phyloP scores from a whole-genome alignment of 2,113 vertebrate species.

The Arvicanthis niloticus region DNA sequence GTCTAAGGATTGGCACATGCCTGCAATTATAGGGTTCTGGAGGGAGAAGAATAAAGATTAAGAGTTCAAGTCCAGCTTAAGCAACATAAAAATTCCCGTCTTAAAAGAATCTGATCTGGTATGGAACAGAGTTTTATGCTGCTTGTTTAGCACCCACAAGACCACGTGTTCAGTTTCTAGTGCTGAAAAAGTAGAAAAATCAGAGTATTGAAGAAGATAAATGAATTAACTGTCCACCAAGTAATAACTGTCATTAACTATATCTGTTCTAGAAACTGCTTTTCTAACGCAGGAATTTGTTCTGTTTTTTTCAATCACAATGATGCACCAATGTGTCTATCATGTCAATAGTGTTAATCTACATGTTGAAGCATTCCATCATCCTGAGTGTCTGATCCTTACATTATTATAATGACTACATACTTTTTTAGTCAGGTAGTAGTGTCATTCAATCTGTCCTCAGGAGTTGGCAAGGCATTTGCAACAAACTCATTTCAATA shows the following conservation, averaged over 20 bases:
- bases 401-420: neutral
- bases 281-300: neutral
- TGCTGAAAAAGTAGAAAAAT: neutral
- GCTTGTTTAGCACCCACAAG: neutral
- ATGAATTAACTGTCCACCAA: neutral
- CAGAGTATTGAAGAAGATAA: neutral
- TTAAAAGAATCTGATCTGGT: neutral
- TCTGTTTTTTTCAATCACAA: neutral
- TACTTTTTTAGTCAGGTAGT: neutral
- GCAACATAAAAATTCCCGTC: neutral
- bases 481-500: neutral
- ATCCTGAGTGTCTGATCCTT: neutral
- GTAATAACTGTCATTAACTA: neutral
- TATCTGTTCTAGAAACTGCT: neutral
- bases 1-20: neutral
- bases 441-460: neutral
- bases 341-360: neutral
- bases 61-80: neutral
- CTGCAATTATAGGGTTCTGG: neutral
- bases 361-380: neutral
- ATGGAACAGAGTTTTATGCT: neutral
- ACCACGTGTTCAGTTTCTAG: neutral
- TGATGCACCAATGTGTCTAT: neutral
- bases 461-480: neutral
- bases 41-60: neutral